Evolutionary conservation across 2,888 invertebrate species (phyloP).

Genomic region (Aleiodes testaceus): DNA sequence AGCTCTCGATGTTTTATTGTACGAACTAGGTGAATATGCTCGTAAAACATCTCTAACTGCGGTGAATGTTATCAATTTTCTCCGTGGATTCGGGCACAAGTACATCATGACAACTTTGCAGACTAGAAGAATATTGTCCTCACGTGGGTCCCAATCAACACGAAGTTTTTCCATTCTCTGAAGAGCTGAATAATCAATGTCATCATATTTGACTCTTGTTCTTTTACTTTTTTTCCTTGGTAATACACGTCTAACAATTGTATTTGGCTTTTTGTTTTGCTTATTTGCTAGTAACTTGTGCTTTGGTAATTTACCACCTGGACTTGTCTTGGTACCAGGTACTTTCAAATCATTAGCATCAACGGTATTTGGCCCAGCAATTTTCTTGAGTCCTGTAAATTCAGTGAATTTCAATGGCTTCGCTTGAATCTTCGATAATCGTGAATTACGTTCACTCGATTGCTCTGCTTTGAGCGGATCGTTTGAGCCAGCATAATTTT

Average conservation of each 20-base stretch:
- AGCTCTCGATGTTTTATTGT: constrained; percentile 81
- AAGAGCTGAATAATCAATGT: constrained; percentile 79
- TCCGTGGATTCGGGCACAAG: constrained; percentile 71
- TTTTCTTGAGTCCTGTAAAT: constrained; percentile 57
- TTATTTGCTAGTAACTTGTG: constrained; percentile 4
- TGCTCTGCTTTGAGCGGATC: constrained; percentile 15
- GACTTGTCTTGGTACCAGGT: constrained; percentile 39
- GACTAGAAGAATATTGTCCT: constrained; percentile 81
- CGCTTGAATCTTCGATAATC: constrained; percentile 54
- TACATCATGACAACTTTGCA: constrained; percentile 79
- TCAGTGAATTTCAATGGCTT: constrained; percentile 61
- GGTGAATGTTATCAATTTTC: constrained; percentile 72
- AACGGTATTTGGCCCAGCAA: constrained; percentile 56
- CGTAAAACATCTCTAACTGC: constrained; percentile 77
- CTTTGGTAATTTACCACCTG: constrained; percentile 14
- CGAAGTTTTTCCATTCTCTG: constrained; percentile 77
- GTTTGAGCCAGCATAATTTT: constrained; percentile 27
- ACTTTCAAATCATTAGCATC: constrained; percentile 52
- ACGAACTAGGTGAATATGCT: constrained; percentile 72
- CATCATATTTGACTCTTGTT: constrained; percentile 74
- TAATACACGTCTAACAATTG: constrained; percentile 58
- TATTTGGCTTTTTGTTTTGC: constrained; percentile 40
- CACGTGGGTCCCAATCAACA: constrained; percentile 79
- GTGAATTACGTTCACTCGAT: constrained; percentile 45
- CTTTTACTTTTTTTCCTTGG: constrained; percentile 59